These are phyloP conservation scores for Coboldia fuscipes DNA, from an alignment of 1,140 invertebrate genomes.

Conservation along the genomic window DNA sequence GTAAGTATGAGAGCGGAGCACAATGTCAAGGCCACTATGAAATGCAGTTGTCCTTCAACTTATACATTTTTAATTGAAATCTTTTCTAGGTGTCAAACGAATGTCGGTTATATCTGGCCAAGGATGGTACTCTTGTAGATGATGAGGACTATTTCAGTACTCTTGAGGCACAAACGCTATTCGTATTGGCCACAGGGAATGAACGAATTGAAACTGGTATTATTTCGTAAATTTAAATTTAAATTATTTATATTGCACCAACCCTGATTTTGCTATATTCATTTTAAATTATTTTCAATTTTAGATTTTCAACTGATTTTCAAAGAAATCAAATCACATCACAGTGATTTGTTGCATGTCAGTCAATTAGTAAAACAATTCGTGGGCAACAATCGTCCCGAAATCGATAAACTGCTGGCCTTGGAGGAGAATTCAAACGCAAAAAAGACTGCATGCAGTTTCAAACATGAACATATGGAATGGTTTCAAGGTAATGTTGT, in stretches of 20 bases:
- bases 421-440: no score
- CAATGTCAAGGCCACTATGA: no score
- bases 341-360: background rate
- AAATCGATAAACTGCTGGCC: conserved; percentile 27
- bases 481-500: conserved; percentile 42
- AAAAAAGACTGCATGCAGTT: no score
- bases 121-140: conserved; percentile 50
- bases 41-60: background rate
- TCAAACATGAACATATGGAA: conserved; percentile 36
- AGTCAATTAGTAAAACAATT: conserved; percentile 1
- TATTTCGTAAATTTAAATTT: conserved; percentile 2
- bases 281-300: background rate
- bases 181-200: conserved; percentile 37
- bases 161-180: conserved; percentile 43
- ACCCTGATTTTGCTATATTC: no score
- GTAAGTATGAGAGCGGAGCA: conserved; percentile 27
- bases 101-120: conserved; percentile 25
- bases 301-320: conserved; percentile 13
- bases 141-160: conserved; percentile 51
- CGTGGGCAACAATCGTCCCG: conserved; percentile 5
- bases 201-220: conserved; percentile 40
- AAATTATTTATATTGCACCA: background rate
- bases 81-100: no score
- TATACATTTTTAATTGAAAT: no score
- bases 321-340: conserved; percentile 11